A percentile compares a stretch with the other conserved stretches of the same genome.
These are phyloP conservation scores for Ophiodon elongatus DNA, from an alignment of 2,113 vertebrate species.

Conservation along the genomic window DNA sequence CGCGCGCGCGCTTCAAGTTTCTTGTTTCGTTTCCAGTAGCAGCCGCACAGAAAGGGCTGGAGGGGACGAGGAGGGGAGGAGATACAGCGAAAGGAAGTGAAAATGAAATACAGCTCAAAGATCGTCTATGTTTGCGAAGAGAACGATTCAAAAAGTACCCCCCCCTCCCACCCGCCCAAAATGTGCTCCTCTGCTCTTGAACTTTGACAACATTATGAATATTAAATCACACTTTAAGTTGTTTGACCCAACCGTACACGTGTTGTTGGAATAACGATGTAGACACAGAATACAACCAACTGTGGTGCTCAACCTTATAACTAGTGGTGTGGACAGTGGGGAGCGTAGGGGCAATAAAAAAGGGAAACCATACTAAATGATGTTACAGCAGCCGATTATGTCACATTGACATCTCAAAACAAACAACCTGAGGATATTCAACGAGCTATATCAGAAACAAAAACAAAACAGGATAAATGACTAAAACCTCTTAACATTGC, in stretches of 20 bases:
- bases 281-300: not conserved
- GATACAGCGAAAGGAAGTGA: slow-evolving; percentile 86
- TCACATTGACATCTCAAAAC: not conserved
- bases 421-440: not conserved
- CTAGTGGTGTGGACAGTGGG: not conserved
- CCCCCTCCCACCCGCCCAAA: not conserved
- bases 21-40: slow-evolving; percentile 75
- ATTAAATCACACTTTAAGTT: not conserved
- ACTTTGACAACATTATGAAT: not conserved
- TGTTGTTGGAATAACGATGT: not conserved
- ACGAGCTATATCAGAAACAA: no score
- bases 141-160: not conserved
- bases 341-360: no score
- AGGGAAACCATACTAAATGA: not conserved
- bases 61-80: not conserved
- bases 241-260: not conserved
- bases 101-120: slow-evolving; percentile 89
- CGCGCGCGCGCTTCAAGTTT: slow-evolving; percentile 35
- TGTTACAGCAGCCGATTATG: not conserved
- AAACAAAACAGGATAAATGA: not conserved
- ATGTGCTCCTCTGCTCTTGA: not conserved
- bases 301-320: not conserved
- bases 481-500: not conserved
- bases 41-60: slow-evolving; percentile 8
- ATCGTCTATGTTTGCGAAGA: slow-evolving; percentile 44